A percentile compares a stretch with the other conserved stretches of the same genome.
Evolutionary conservation across 2,797 vertebrate species (phyloP).

Genomic region (Danionella dracula): DNA sequence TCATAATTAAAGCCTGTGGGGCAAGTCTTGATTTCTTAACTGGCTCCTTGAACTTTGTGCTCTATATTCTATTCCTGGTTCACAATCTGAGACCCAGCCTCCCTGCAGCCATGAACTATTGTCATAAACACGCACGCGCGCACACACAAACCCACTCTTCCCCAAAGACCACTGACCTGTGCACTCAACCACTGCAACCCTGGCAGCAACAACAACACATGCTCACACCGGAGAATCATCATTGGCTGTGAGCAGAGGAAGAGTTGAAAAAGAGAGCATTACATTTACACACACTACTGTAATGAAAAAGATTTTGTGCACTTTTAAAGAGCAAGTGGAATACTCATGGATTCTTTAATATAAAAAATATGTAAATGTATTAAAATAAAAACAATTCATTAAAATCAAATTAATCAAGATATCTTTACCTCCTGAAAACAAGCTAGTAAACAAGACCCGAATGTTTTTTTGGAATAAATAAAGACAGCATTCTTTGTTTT

Average conservation of each 20-base stretch:
- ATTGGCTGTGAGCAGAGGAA: background rate
- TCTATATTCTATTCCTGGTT: constrained; percentile 33
- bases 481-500: too few relatives aligned
- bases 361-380: too few relatives aligned
- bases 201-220: constrained; percentile 6
- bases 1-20: background rate
- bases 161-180: constrained; percentile 35
- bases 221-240: constrained; percentile 19
- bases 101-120: constrained; percentile 17
- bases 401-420: too few relatives aligned
- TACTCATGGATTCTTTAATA: too few relatives aligned
- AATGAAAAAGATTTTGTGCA: too few relatives aligned
- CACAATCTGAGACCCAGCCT: constrained; percentile 10
- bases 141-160: background rate
- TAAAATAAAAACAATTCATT: too few relatives aligned
- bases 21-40: constrained; percentile 4
- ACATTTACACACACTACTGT: too few relatives aligned
- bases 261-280: background rate
- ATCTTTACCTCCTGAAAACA: too few relatives aligned
- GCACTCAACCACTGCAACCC: constrained; percentile 23
- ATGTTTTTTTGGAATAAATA: too few relatives aligned
- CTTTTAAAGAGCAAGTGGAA: too few relatives aligned
- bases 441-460: too few relatives aligned
- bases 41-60: background rate
- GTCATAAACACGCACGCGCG: too few relatives aligned